Base-by-base conservation (phyloP, 2,888 invertebrate species). In the Neoascia interrupta region DNA sequence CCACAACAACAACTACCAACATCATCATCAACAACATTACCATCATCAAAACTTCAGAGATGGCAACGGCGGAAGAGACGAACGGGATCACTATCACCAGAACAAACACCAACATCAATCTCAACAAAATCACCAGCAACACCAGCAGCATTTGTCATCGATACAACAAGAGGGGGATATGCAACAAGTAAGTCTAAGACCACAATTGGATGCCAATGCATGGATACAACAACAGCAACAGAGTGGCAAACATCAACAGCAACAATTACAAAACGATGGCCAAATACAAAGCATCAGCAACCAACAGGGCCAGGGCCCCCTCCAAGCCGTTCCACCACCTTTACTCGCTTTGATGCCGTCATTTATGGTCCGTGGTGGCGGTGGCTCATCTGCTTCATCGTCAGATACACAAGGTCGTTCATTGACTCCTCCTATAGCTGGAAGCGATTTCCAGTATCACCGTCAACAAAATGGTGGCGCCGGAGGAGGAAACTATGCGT, bases 281-380 rank as follows among this genome's bases (percentile, higher is more conserved):
- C 87, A 86, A 81, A 82, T 76, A 79, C 86, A 87, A 81, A 83
- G 84, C 81, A 83, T 82, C 69, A 83, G 82, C 85, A 87, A 90
- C 89, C 87, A 85, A 87, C 88, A 84, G 88, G 88, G 83, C 87
- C 88, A 90, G 89, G 88, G 88, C 86, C 89, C 89, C 85, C 91
- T 90, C 83, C 88, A 91, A 66, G 83, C 91, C 79, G 91, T 92
- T 83, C 92, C 92, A 81, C 91, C 92, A 85, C 94, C 93, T 85
- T 93, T 92, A 89, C 92, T 92, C 84, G 92, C 93, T 84, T 91
- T 95, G 83, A 92, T 95, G 90, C 95, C 95, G 84, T 92, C 93
- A 84, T 95, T 95, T 90, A 94, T 95, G 88, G 87, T 87, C 75
- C 87, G 88, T 47, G 80, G 80, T 31, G 69, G 75, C 61, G 80